A percentile compares a stretch with the other conserved stretches of the same genome.
These are phyloP conservation scores for Haemorhous mexicanus DNA, from an alignment of 2,113 vertebrate genomes.

Conservation along the genomic window DNA sequence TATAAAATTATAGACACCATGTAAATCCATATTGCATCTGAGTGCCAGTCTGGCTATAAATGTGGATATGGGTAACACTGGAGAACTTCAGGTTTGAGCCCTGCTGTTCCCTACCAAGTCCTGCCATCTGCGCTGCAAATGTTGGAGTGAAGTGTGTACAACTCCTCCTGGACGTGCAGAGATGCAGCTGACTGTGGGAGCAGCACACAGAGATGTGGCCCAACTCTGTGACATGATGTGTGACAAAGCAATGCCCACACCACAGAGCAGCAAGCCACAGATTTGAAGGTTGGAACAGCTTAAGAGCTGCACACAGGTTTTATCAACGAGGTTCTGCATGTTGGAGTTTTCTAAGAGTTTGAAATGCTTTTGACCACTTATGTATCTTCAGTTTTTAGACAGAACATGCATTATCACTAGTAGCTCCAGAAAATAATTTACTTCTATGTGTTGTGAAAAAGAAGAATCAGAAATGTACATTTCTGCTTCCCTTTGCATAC, in stretches of 20 bases:
- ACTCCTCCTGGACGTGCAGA: background rate
- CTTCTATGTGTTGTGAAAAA: background rate
- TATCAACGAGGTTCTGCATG: background rate
- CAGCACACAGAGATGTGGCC: background rate
- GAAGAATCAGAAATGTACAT: background rate
- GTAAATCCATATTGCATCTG: background rate
- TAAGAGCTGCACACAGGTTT: background rate
- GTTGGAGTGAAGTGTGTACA: background rate
- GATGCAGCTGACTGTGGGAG: background rate
- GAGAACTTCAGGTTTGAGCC: constrained; percentile 20
- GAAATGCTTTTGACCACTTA: background rate
- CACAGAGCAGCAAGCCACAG: background rate
- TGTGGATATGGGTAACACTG: background rate
- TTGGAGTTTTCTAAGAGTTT: background rate
- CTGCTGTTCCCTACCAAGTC: constrained; percentile 24
- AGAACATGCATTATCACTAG: background rate
- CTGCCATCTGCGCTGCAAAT: constrained; percentile 21
- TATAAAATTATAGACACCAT: background rate
- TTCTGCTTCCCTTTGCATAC: background rate
- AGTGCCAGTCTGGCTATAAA: background rate
- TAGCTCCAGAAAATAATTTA: background rate
- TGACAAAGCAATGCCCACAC: constrained; percentile 12
- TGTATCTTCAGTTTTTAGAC: background rate
- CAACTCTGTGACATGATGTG: background rate
- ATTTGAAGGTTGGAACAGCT: background rate